Percentiles rank a stretch among this genome's conserved stretches.
phyloP scores from a whole-genome alignment of 2,113 vertebrate species.

The Baryphthengus martii region DNA sequence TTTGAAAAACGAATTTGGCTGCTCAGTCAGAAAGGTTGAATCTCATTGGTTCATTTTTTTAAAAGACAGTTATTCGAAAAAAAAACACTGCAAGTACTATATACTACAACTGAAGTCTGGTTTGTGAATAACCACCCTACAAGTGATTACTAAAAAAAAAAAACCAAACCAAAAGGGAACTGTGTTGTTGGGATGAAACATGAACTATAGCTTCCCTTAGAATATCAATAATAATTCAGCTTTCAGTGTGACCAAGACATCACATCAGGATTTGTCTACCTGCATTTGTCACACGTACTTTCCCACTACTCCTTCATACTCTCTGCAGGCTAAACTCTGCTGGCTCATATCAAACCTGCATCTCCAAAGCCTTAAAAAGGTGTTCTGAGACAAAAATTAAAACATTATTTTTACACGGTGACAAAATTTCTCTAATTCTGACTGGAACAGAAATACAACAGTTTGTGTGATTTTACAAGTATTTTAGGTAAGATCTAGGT shows the following conservation, averaged over 20 bases:
- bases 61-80: neutral
- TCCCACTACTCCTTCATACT: neutral
- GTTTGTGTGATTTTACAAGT: neutral
- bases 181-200: neutral
- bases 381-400: neutral
- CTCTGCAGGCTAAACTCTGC: neutral
- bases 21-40: neutral
- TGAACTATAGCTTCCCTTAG: neutral
- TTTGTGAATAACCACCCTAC: neutral
- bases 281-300: neutral
- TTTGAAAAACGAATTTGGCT: neutral
- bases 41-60: neutral
- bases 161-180: neutral
- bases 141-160: neutral
- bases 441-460: neutral
- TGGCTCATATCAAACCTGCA: neutral
- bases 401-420: neutral
- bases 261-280: neutral
- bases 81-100: neutral
- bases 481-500: neutral
- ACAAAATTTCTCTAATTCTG: neutral
- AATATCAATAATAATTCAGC: neutral
- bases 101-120: neutral
- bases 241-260: neutral
- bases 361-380: neutral